These are phyloP conservation scores for Odontomachus brunneus DNA, from an alignment of 1,140 invertebrate genomes.

Conservation along the genomic window DNA sequence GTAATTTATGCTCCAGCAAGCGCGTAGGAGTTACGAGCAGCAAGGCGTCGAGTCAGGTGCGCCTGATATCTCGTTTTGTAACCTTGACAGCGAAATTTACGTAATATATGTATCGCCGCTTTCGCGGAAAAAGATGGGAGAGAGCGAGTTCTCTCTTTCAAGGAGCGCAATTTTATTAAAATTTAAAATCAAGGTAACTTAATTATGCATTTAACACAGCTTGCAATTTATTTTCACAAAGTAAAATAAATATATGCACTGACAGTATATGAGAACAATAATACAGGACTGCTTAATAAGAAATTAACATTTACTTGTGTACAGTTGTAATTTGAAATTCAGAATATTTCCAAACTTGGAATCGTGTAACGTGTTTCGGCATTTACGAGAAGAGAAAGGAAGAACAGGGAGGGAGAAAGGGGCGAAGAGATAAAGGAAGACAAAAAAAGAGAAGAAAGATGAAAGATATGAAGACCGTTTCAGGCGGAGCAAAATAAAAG, in stretches of 20 bases:
- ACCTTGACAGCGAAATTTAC: constrained; percentile 7
- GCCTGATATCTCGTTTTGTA: constrained; percentile 17
- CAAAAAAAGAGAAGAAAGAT: no score
- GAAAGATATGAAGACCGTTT: neutral
- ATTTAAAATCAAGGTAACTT: constrained; percentile 25
- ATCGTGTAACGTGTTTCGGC: no score
- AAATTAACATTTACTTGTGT: no score
- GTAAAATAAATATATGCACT: neutral
- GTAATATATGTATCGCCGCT: neutral
- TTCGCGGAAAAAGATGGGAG: neutral
- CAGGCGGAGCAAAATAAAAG: neutral
- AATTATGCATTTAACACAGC: constrained; percentile 8
- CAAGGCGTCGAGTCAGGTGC: constrained; percentile 12
- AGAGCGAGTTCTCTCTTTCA: neutral
- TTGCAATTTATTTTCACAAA: neutral
- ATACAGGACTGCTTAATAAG: no score
- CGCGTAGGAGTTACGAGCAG: neutral
- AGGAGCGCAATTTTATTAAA: constrained; percentile 8
- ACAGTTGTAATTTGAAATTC: no score
- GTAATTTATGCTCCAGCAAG: constrained; percentile 31
- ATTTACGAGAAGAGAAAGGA: no score
- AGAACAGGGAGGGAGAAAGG: no score
- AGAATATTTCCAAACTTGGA: no score
- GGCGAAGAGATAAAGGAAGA: no score
- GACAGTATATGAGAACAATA: neutral